Conservation (phyloP, 2,888 invertebrate species). For the Mesochorus sp. region DNA sequence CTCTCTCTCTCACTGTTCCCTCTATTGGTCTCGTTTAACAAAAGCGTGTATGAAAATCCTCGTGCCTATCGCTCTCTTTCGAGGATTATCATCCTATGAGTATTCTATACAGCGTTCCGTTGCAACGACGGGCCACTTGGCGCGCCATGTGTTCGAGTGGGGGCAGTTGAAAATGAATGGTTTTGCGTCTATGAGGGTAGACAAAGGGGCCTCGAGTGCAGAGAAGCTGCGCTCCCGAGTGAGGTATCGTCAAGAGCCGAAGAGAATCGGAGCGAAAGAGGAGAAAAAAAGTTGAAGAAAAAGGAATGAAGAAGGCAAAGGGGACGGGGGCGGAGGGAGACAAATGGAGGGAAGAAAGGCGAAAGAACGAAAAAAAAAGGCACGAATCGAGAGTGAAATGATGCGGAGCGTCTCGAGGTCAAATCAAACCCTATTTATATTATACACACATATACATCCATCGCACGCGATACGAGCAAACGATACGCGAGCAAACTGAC, state of each 20-base stretch:
- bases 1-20: no score
- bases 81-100: slow-evolving; percentile 34
- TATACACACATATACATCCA: neutral
- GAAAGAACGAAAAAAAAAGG: slow-evolving; percentile 6
- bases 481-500: slow-evolving; percentile 3
- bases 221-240: neutral
- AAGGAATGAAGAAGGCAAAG: slow-evolving; percentile 1
- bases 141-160: slow-evolving; percentile 63
- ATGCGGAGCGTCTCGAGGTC: slow-evolving; percentile 22
- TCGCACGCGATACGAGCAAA: neutral
- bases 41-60: slow-evolving; percentile 21
- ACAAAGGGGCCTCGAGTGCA: slow-evolving; percentile 46
- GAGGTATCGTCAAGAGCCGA: slow-evolving; percentile 39
- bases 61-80: slow-evolving; percentile 10
- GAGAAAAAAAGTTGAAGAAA: neutral
- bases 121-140: slow-evolving; percentile 59
- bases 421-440: neutral
- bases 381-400: slow-evolving; percentile 38
- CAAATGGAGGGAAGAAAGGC: no score
- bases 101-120: neutral
- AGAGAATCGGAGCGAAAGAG: slow-evolving; percentile 35
- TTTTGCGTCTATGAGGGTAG: slow-evolving; percentile 25
- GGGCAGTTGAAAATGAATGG: slow-evolving; percentile 20
- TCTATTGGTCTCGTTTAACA: neutral
- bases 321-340: neutral